Percentiles rank a stretch among this genome's conserved stretches.
phyloP scores from a whole-genome alignment of 2,113 vertebrate genomes.

The Grammomys surdaster region DNA sequence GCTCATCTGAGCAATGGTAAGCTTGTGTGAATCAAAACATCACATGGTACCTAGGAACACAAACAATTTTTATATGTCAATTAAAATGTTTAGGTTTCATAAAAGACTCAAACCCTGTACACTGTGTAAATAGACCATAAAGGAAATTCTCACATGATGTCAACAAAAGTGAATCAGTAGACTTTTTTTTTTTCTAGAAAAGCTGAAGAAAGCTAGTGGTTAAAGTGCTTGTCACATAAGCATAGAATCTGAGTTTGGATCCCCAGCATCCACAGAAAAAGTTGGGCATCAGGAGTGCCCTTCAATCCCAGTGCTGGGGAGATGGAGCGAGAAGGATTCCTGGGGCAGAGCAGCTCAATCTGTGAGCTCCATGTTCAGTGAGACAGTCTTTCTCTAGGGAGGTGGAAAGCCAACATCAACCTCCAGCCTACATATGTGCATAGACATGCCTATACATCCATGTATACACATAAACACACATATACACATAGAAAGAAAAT shows the following conservation, averaged over 20 bases:
- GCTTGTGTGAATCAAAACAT: not conserved
- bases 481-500: not conserved
- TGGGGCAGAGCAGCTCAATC: not conserved
- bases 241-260: not conserved
- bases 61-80: not conserved
- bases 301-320: not conserved
- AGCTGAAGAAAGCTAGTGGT: not conserved
- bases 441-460: not conserved
- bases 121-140: slow-evolving; percentile 34
- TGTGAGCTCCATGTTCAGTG: not conserved
- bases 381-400: not conserved
- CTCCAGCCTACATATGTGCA: not conserved
- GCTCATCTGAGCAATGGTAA: not conserved
- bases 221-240: not conserved
- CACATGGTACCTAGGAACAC: not conserved
- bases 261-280: not conserved
- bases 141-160: not conserved
- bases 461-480: not conserved
- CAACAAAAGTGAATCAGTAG: not conserved
- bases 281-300: not conserved
- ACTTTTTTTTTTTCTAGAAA: not conserved
- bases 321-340: not conserved
- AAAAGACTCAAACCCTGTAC: not conserved
- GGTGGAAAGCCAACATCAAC: not conserved
- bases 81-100: not conserved